phyloP scores from a whole-genome alignment of 1,140 invertebrate genomes.

The Cecropterus lyciades region DNA sequence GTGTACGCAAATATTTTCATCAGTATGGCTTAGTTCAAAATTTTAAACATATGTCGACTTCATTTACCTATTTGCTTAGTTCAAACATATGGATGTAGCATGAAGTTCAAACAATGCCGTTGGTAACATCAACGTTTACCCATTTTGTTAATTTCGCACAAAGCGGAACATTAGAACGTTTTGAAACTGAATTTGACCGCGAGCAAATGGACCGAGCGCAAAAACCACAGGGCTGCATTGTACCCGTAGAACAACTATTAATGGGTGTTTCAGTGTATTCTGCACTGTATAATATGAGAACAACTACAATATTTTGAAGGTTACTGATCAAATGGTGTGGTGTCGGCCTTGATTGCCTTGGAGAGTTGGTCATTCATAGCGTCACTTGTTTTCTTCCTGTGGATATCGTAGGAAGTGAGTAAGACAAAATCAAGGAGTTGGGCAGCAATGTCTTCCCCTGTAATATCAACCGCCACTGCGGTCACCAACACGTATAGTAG shows the following conservation, averaged over 20 bases:
- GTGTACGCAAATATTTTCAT: not conserved
- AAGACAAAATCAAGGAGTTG: no score
- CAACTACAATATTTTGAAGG: conserved; percentile 8
- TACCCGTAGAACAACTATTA: conserved; percentile 47
- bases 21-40: conserved; percentile 9
- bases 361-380: no score
- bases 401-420: no score
- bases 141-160: conserved; percentile 63
- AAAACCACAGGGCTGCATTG: conserved; percentile 38
- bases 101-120: conserved; percentile 38
- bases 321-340: conserved; percentile 17
- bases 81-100: conserved; percentile 4
- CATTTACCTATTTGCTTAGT: conserved; percentile 22
- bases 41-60: conserved; percentile 14
- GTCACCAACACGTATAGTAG: no score
- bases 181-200: conserved; percentile 60
- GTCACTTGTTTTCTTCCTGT: no score
- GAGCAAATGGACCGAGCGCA: conserved; percentile 56
- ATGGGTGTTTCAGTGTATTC: conserved; percentile 48
- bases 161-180: conserved; percentile 59
- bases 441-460: no score
- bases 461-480: no score
- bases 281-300: no score
- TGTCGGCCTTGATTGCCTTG: no score
- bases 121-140: conserved; percentile 48